phyloP scores from a whole-genome alignment of 2,888 invertebrate genomes.

The Lingula anatina region DNA sequence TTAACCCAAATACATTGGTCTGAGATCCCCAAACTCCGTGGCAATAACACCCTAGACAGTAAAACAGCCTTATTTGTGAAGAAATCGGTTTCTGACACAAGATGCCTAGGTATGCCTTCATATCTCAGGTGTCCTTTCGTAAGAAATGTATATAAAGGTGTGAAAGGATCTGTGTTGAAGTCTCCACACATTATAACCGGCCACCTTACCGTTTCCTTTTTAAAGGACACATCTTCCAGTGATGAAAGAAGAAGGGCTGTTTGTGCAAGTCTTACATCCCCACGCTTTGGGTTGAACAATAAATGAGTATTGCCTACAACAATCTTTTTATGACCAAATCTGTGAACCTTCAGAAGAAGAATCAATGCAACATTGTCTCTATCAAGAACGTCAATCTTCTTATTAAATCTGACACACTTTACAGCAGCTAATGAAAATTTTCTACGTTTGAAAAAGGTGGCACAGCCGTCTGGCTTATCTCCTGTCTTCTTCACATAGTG shows the following conservation, averaged over 20 bases:
- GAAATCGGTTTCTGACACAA: too few relatives aligned
- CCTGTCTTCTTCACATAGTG: conserved; percentile 77
- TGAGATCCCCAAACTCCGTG: conserved; percentile 51
- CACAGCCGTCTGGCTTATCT: conserved; percentile 79
- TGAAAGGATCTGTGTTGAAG: conserved; percentile 77
- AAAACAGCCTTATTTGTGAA: conserved; percentile 14
- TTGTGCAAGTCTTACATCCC: conserved; percentile 87
- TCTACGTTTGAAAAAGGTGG: conserved; percentile 71
- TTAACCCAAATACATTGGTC: conserved; percentile 54
- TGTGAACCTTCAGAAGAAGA: conserved; percentile 61
- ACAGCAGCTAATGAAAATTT: conserved; percentile 66
- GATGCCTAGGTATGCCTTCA: conserved; percentile 41
- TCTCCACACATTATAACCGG: conserved; percentile 90
- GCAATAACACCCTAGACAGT: conserved; percentile 34
- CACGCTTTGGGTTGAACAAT: conserved; percentile 82
- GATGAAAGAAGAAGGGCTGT: conserved; percentile 77
- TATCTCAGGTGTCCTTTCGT: conserved; percentile 60
- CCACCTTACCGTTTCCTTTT: neutral
- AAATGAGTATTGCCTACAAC: conserved; percentile 93
- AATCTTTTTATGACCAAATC: too few relatives aligned
- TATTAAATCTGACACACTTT: conserved; percentile 67
- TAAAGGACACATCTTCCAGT: conserved; percentile 65
- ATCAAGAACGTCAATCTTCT: conserved; percentile 63
- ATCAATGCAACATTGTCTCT: conserved; percentile 85
- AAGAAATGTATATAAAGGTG: conserved; percentile 68